Evolutionary conservation across 2,888 invertebrate genomes (phyloP), one percentile per base, ranked within the genome.

Genomic region (Thera obeliscata): DNA sequence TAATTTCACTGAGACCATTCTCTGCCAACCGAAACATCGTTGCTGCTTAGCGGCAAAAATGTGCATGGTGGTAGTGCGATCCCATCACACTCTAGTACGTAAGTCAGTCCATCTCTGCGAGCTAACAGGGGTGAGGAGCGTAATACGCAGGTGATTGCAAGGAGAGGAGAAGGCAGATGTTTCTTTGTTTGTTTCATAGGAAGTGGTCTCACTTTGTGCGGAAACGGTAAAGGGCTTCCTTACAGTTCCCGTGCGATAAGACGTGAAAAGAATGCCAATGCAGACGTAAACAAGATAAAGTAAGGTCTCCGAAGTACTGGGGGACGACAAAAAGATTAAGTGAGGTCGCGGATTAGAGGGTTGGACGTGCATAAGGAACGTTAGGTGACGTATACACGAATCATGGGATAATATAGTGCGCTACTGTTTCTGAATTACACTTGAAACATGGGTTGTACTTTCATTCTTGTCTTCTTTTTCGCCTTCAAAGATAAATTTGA

Each of bases 261-360:
- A 22, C 22, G 22, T 22, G 22, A 22, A 46, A 9, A 9, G 7
- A 52, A 52, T 52, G 22, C 33, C 9, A 52, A 8, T 3, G 9
- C 66, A 60, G 68, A 74, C 75, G 74, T 74, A 75, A 75, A 75
- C 73, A 75, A 75, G 75, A 75, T 76, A 78, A 77, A 77, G 75
- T 77, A 76, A 77, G 77, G 77, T 74, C 74, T 72, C 74, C 74
- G 61, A 73, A 76, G 74, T 74, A 73, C 74, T 73, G 72, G 72
- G 72, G 71, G 64, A 75, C 76, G 76, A 75, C 77, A 76, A 76
- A 79, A 82, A 82, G 80, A 82, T 83, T 81, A 81, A 80, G 81
- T 81, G 79, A 76, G 81, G 80, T 78, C 75, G 70, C 73, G 79
- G 80, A 81, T 81, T 81, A 81, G 72, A 71, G 72, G 75, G 74